Base-by-base conservation (phyloP, 2,888 invertebrate species). In the Encarsia formosa region DNA sequence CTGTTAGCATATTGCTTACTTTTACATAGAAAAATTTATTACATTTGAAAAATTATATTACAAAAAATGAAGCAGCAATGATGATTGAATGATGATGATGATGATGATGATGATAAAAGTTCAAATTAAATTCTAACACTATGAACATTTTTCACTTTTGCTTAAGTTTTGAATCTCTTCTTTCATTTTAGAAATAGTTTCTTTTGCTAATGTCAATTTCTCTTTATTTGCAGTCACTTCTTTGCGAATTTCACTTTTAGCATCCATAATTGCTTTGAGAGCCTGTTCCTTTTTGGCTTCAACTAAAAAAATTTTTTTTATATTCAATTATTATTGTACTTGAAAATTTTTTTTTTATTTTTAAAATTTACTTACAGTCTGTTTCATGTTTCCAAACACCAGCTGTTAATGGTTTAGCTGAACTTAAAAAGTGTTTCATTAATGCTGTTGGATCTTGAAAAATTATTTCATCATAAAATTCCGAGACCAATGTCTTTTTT, bases 391-490 rank as follows among this genome's bases (percentile, higher is more conserved):
- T 84, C 84, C 90, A 89, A 22, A 80, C 70, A 1, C 85, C 87
- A 51, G 83, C 79, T 0, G 85, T 84, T 19, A 91, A 74, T 2
- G 87, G 88, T 63, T 88, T 86, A 0, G 87, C 83, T 62, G 81
- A 86, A 54, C 84, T 87, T 34, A 95, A 75, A 23, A 93, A 78
- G 68, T 93, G 90, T 66, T 94, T 91, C 92, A 95, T 93, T 59
- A 90, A 77, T 56, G 88, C 87, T 1, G 91, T 91, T 0, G 91
- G 91, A 70, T 92, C 91, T 74, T 91, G 91, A 68, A 93, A 93
- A 0, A 96, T 91, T 47, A 97, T 88, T 78, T 97, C 97, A 71
- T 97, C 97, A 67, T 96, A 98, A 56, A 87, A 89, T 75, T 98
- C 97, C 0, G 92, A 91, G 9, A 95, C 91, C 0, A 97, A 76